A percentile compares a stretch with the other conserved stretches of the same genome.
phyloP scores from a whole-genome alignment of 2,797 vertebrate species.

The Zonotrichia albicollis region DNA sequence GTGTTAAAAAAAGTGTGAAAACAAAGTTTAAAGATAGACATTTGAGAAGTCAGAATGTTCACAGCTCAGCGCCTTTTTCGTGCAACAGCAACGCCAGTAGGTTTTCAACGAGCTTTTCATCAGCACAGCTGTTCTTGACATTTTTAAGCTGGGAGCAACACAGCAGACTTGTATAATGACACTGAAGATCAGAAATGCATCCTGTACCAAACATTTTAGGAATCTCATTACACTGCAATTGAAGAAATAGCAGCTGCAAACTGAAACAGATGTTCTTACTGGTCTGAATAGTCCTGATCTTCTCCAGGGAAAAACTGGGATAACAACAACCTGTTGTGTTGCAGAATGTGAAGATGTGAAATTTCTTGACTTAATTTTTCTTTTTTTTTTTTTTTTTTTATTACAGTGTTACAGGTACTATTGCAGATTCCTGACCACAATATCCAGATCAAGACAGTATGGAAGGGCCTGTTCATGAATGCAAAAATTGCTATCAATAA shows the following conservation, averaged over 20 bases:
- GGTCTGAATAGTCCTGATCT: conserved; percentile 55
- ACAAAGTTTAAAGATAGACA: not conserved
- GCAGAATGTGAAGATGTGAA: not conserved
- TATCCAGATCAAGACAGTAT: not conserved
- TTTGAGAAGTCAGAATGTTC: not conserved
- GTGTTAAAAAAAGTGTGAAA: not conserved
- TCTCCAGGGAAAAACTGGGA: conserved; percentile 46
- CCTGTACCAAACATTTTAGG: conserved; percentile 68
- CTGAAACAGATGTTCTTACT: conserved; percentile 68
- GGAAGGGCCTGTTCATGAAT: not conserved
- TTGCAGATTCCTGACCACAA: not conserved
- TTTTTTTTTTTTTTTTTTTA: not conserved
- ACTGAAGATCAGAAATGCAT: conserved; percentile 57
- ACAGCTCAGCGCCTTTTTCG: not conserved
- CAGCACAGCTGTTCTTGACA: conserved; percentile 26
- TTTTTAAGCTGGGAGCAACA: conserved; percentile 26
- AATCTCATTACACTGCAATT: conserved; percentile 63
- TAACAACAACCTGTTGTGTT: not conserved
- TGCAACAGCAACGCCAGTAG: not conserved
- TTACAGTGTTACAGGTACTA: not conserved
- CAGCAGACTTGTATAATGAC: conserved; percentile 41
- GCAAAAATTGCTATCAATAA: not conserved
- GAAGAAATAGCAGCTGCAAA: conserved; percentile 67
- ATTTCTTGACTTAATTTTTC: not conserved
- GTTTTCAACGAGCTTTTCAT: not conserved